Conservation (phyloP, 2,888 invertebrate species). For the Lobophora halterata region DNA sequence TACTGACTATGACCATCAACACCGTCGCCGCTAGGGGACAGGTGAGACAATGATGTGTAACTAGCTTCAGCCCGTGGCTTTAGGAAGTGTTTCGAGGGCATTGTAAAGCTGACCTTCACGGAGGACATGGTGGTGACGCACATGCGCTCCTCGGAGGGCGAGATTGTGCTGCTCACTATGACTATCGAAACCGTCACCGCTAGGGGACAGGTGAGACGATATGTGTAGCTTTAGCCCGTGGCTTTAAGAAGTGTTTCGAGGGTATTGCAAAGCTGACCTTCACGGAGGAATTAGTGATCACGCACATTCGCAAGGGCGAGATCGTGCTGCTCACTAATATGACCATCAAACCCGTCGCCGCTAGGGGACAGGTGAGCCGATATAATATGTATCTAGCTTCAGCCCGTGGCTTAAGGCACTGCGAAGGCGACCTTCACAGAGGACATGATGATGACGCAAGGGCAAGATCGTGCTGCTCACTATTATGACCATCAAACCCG, state of each 20-base stretch:
- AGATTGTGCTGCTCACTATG: conserved; percentile 88
- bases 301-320: conserved; percentile 93
- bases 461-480: conserved; percentile 90
- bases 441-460: conserved; percentile 92
- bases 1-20: conserved; percentile 87
- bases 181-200: conserved; percentile 91
- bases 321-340: conserved; percentile 87
- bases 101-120: conserved; percentile 92
- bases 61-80: neutral
- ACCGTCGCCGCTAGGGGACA: conserved; percentile 94
- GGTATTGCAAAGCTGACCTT: conserved; percentile 94
- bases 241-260: conserved; percentile 97
- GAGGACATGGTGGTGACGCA: conserved; percentile 92
- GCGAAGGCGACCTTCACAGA: conserved; percentile 93
- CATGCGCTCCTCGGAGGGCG: conserved; percentile 94
- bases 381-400: neutral
- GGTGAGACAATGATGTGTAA: conserved; percentile 56
- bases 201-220: conserved; percentile 86
- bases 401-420: too few species aligned
- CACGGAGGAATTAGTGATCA: conserved; percentile 92
- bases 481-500: conserved; percentile 90
- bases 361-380: conserved; percentile 88
- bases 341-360: conserved; percentile 90
- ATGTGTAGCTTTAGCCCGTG: too few species aligned
- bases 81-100: conserved; percentile 86